Conservation (phyloP, 2,888 invertebrate genomes). For the Mantis religiosa region DNA sequence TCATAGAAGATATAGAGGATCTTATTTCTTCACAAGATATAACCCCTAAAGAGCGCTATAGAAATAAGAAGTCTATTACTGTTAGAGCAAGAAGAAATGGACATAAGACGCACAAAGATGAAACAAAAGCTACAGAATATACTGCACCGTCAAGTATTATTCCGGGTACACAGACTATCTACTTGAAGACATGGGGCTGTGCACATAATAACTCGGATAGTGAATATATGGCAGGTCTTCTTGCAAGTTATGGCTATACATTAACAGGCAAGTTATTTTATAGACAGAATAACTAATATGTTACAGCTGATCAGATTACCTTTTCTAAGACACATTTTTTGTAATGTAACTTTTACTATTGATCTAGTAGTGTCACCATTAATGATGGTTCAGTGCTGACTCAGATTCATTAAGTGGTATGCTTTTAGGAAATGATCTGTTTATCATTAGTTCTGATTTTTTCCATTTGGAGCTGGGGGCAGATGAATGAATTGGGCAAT, state of each 20-base stretch:
- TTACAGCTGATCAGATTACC: no score
- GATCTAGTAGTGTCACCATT: no score
- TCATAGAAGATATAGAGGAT: conserved; percentile 81
- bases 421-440: no score
- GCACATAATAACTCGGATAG: conserved; percentile 97
- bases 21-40: conserved; percentile 75
- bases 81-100: conserved; percentile 57
- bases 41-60: conserved; percentile 72
- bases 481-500: no score
- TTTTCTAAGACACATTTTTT: no score
- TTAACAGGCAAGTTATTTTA: conserved; percentile 53
- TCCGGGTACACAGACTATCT: conserved; percentile 71
- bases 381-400: no score
- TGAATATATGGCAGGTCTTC: conserved; percentile 97
- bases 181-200: conserved; percentile 95
- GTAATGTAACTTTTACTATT: no score
- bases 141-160: conserved; percentile 41
- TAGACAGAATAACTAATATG: no score
- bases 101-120: conserved; percentile 36
- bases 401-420: no score
- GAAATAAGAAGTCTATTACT: conserved; percentile 64
- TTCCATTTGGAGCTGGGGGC: no score
- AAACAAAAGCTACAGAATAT: conserved; percentile 31
- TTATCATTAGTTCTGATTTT: no score
- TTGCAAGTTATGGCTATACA: conserved; percentile 82